These are phyloP conservation scores for Helicoverpa zea DNA, from an alignment of 1,140 invertebrate species.

Conservation along the genomic window DNA sequence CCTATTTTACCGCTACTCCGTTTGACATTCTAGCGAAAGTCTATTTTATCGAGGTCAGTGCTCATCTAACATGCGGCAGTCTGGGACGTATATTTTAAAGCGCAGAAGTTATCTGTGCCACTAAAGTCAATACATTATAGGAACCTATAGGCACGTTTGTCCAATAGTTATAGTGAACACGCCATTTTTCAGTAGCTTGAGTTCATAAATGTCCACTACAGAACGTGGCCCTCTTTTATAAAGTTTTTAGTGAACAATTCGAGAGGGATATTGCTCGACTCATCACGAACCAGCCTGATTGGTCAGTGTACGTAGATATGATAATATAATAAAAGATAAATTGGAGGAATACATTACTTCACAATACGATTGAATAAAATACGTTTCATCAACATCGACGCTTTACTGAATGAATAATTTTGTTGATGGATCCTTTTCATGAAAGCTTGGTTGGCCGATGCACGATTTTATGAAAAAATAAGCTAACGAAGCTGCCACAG, in stretches of 20 bases:
- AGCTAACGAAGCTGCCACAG: background rate
- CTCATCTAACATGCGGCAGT: constrained; percentile 9
- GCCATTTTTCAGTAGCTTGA: constrained; percentile 30
- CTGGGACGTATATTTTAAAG: background rate
- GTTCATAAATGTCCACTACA: constrained; percentile 29
- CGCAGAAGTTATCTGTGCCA: background rate
- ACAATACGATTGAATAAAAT: background rate
- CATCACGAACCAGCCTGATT: constrained; percentile 2
- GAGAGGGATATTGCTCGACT: constrained; percentile 6
- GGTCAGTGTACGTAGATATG: background rate
- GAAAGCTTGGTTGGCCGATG: background rate
- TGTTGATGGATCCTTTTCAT: background rate
- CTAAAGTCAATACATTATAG: background rate
- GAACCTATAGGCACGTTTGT: constrained; percentile 9
- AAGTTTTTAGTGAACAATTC: constrained; percentile 4
- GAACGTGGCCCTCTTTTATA: constrained; percentile 25
- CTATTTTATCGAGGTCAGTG: background rate
- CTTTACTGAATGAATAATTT: background rate
- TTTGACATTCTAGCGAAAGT: background rate
- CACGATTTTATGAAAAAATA: background rate
- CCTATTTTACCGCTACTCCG: background rate
- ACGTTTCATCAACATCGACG: constrained; percentile 6
- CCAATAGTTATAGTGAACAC: constrained; percentile 21
- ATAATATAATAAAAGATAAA: constrained; percentile 9
- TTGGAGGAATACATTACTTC: constrained; percentile 11